Base-by-base conservation (phyloP, 37 sponge, comb jelly and placozoan genomes). In the Agelas oroides region DNA sequence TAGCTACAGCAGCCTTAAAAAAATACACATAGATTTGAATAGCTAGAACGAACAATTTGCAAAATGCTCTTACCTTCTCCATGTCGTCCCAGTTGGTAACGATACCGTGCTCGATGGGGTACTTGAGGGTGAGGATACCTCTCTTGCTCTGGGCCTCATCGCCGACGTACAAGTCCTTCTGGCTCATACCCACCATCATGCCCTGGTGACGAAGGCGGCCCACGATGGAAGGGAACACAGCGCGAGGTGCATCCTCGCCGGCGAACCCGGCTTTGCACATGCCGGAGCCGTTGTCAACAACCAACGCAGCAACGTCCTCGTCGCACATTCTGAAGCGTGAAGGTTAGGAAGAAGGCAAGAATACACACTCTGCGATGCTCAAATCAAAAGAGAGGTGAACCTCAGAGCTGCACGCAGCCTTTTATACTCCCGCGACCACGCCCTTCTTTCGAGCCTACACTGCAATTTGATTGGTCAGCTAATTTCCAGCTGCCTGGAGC, bases 11-110 rank as follows among this genome's bases (percentile, higher is more conserved):
- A n/a, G n/a, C n/a, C 65, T n/a, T n/a, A n/a, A n/a, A n/a, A n/a
- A n/a, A n/a, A n/a, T n/a, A n/a, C n/a, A n/a, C n/a, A n/a, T n/a
- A n/a, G n/a, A n/a, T n/a, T n/a, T n/a, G n/a, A n/a, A n/a, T n/a
- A n/a, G n/a, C n/a, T n/a, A 46, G 6, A 46, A 46, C 28, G 31
- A 1, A 68, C 2, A 34, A 68, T 65, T 12, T 68, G 35, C 69
- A 34, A 32, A 19, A 6, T 55, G 46, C 46, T 53, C 75, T 88
- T 36, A 90, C 91, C 91, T 98, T 98, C 89, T 98, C 99, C 99
- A 98, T 98, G 79, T 98, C 99, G 81, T 98, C 99, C 99, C 99
- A 98, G 95, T 98, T 98, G 90, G 99, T 98, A 83, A 98, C 99
- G 91, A 98, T 98, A 12, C 99, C 99, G 87, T 98, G 99, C 90